Base-by-base conservation (phyloP, 2,113 vertebrate species). In the Colinus virginianus region DNA sequence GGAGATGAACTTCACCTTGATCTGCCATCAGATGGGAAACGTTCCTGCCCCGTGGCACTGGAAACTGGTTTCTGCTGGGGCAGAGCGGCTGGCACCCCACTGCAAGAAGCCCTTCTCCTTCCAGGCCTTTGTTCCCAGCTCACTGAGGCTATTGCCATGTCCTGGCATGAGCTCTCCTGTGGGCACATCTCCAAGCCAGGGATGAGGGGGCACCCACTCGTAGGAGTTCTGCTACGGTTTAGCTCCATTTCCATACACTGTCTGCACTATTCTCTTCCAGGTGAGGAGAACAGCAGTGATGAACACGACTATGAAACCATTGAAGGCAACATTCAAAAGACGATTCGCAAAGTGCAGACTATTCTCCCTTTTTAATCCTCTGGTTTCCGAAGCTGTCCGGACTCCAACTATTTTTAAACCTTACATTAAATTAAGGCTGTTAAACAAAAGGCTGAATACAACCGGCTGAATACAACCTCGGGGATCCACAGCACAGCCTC, bases 271-370 rank as follows among this genome's bases (percentile, higher is more conserved):
- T 86, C 69, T 36, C 19, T 85, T 93, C 36, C 71, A 89, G 92
- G 32, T 17, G 13, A 1, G 1, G 8, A 36, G 38, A 77, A 25
- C 0, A 1, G 67, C 32, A 20, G 9, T 0, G 9, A 45, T 11
- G 88, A 96, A 2, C 97, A 98, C 0, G 97, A 98, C 80, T 98
- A 99, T 0, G 98, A 98, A 95, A 78, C 74, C 14, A 7, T 98
- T 25, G 63, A 96, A 1, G 97, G 87, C 8, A 2, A 12, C 4
- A 21, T 96, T 11, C 38, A 5, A n/a, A 93, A 93, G 56, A 74
- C 95, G 32, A 23, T 97, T 56, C 88, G 72, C 38, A 84, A 16
- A 11, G 76, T 87, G 11, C 84, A 97, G 43, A 63, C 70, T 17
- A 2, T 89, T 19, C 30, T 85, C 67, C 96, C 81, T 84, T 97